Evolutionary conservation across 2,113 vertebrate species (phyloP).

Genomic region (Salvelinus namaycush): DNA sequence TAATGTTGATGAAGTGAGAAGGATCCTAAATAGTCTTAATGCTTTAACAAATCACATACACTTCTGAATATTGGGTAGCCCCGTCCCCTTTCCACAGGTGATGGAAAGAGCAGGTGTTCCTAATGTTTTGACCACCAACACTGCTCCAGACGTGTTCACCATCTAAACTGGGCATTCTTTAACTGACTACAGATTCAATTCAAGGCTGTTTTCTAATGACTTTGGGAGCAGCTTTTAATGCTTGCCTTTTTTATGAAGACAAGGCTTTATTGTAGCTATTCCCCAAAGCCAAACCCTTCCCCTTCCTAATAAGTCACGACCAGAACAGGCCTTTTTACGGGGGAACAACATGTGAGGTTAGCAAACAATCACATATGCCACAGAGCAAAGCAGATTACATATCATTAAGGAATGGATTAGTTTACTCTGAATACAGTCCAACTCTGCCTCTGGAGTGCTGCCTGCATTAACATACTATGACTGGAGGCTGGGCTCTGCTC

Average conservation of each 20-base stretch:
- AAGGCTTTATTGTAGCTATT: not conserved
- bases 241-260: not conserved
- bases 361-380: conserved; percentile 40
- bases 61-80: too few species aligned
- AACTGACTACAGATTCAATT: too few species aligned
- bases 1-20: too few species aligned
- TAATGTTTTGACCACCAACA: too few species aligned
- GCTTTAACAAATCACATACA: too few species aligned
- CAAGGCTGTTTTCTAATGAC: too few species aligned
- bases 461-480: too few species aligned
- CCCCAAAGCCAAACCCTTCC: conserved; percentile 19
- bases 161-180: not conserved
- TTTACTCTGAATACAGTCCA: conserved; percentile 48
- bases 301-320: conserved; percentile 34
- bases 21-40: too few species aligned
- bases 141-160: too few species aligned
- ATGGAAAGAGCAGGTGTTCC: too few species aligned
- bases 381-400: too few species aligned
- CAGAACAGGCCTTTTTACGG: conserved; percentile 60
- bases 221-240: not conserved
- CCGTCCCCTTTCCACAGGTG: too few species aligned
- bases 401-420: conserved; percentile 36
- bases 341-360: conserved; percentile 35
- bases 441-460: not conserved
- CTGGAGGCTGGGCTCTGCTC: not conserved